phyloP scores from a whole-genome alignment of 2,888 invertebrate genomes.

The Pachymerium ferrugineum region DNA sequence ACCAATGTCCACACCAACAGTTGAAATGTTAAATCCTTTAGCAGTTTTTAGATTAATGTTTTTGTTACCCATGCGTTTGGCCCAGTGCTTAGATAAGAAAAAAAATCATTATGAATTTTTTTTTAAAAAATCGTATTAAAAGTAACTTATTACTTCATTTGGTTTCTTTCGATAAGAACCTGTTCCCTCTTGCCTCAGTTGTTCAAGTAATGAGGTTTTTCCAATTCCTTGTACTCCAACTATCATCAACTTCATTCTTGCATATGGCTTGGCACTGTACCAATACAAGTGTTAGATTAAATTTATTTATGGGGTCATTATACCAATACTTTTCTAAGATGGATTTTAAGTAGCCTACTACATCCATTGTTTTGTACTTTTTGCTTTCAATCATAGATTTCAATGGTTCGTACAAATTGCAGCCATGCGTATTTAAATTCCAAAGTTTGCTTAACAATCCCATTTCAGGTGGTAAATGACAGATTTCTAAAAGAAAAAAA shows the following conservation, averaged over 20 bases:
- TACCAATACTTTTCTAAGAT: conserved; percentile 51
- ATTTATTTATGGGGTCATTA: no score
- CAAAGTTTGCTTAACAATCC: conserved; percentile 89
- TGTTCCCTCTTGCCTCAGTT: conserved; percentile 78
- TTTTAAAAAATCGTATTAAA: not conserved
- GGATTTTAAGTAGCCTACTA: conserved; percentile 82
- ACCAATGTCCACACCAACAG: conserved; percentile 95
- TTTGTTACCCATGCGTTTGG: conserved; percentile 88
- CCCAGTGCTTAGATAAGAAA: conserved; percentile 69
- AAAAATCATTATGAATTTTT: not conserved
- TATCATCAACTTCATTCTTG: conserved; percentile 92
- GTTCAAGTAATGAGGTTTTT: conserved; percentile 87
- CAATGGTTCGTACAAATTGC: conserved; percentile 78
- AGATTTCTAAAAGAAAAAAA: conserved; percentile 58
- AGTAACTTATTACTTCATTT: conserved; percentile 53
- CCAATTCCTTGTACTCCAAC: conserved; percentile 69
- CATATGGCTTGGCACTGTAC: conserved; percentile 75
- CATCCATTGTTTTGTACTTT: conserved; percentile 89
- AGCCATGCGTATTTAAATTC: conserved; percentile 90
- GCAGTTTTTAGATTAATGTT: conserved; percentile 68
- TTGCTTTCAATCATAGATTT: conserved; percentile 86
- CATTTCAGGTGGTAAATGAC: conserved; percentile 88
- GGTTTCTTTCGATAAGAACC: conserved; percentile 65
- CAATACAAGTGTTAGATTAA: no score
- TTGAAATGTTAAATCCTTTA: conserved; percentile 78